Conservation (phyloP, 2,797 vertebrate genomes). For the Gorsachius magnificus region DNA sequence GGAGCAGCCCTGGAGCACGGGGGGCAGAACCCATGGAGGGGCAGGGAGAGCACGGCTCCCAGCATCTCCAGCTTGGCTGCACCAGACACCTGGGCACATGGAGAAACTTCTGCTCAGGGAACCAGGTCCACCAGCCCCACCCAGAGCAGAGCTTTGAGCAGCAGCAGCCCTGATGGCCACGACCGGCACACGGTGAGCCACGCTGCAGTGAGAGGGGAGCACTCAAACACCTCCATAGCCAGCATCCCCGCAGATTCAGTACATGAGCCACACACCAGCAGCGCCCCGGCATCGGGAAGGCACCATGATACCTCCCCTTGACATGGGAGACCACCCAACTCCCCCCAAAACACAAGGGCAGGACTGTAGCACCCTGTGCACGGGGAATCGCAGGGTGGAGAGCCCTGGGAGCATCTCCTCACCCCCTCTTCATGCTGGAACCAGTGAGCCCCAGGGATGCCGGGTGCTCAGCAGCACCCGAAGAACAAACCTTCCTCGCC, state of each 20-base stretch:
- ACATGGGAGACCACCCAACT: background rate
- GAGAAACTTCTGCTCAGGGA: background rate
- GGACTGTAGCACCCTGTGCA: accelerated
- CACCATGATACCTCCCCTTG: background rate
- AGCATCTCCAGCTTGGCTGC: accelerated
- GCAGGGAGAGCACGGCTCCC: background rate
- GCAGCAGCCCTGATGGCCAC: accelerated
- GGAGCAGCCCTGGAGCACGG: background rate
- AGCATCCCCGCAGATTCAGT: accelerated
- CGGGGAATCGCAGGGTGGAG: accelerated
- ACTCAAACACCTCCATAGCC: background rate
- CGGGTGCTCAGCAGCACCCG: accelerated
- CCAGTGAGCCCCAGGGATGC: background rate
- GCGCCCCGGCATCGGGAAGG: background rate
- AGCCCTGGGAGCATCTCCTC: background rate
- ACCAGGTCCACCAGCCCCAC: too few species aligned
- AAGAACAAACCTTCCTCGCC: background rate
- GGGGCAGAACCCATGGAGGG: accelerated
- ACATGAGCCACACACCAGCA: accelerated
- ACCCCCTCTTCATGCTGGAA: background rate
- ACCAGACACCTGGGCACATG: accelerated
- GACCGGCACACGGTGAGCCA: accelerated
- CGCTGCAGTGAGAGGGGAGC: accelerated
- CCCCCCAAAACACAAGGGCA: background rate
- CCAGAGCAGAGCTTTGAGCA: accelerated